These are phyloP conservation scores for Dipodomys spectabilis DNA, from an alignment of 2,113 vertebrate genomes.

Conservation along the genomic window DNA sequence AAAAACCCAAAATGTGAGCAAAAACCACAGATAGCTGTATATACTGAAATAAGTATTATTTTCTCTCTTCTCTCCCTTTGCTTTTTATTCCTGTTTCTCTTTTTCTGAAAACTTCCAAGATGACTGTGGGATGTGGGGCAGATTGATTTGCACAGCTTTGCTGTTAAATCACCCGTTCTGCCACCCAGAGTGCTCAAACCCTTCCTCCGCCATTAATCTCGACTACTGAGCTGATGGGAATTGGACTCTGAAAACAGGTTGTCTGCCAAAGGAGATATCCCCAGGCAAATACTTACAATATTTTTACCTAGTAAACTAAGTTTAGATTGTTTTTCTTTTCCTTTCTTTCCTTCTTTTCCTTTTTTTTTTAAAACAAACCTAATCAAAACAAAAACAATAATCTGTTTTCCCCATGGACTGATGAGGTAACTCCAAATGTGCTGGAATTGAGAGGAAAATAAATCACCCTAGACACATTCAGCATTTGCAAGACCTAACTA, in stretches of 20 bases:
- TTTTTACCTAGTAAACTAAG: constrained; percentile 36
- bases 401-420: constrained; percentile 13
- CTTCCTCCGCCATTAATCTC: constrained; percentile 63
- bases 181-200: background rate
- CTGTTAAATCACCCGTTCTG: constrained; percentile 59
- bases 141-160: constrained; percentile 55
- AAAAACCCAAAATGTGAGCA: constrained; percentile 14
- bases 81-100: background rate
- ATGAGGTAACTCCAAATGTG: constrained; percentile 49
- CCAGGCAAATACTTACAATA: constrained; percentile 21
- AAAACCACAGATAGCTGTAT: constrained; percentile 3
- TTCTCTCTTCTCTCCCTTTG: background rate
- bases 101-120: constrained; percentile 46
- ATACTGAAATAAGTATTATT: background rate
- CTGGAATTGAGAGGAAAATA: constrained; percentile 62
- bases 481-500: constrained; percentile 38
- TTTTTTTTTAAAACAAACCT: constrained; percentile 27
- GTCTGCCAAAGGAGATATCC: constrained; percentile 38
- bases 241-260: constrained; percentile 50
- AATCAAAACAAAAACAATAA: constrained; percentile 56
- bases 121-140: background rate
- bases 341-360: too few species aligned
- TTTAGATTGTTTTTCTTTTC: background rate
- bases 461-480: constrained; percentile 47
- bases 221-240: constrained; percentile 38